Evolutionary conservation across 2,888 invertebrate species (phyloP).

Genomic region (Mystacides longicornis): DNA sequence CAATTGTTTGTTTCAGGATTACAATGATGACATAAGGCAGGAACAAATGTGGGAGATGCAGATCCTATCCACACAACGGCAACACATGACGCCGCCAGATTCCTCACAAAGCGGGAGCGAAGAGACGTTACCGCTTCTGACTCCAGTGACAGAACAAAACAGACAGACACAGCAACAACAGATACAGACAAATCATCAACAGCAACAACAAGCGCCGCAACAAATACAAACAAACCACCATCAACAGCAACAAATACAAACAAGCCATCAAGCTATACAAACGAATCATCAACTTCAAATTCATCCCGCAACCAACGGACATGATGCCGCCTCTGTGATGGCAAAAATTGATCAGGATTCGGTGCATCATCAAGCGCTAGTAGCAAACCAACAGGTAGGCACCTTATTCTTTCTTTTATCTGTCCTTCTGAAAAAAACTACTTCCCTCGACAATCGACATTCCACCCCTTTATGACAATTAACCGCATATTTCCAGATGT

Average conservation of each 20-base stretch:
- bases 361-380: constrained; percentile 28
- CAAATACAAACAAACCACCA: constrained; percentile 16
- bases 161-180: constrained; percentile 13
- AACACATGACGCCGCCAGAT: constrained; percentile 41
- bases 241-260: constrained; percentile 31
- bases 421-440: too few species aligned
- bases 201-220: constrained; percentile 12
- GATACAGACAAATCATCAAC: constrained; percentile 26
- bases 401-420: not conserved
- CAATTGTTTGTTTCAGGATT: constrained; percentile 56
- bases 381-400: constrained; percentile 19
- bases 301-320: constrained; percentile 35
- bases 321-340: constrained; percentile 31
- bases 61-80: constrained; percentile 58
- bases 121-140: constrained; percentile 37
- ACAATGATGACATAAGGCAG: constrained; percentile 85
- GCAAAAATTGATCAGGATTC: constrained; percentile 34
- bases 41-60: constrained; percentile 91
- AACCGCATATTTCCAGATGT: too few species aligned
- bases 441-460: too few species aligned
- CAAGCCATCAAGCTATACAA: constrained; percentile 7
- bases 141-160: constrained; percentile 4
- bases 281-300: constrained; percentile 29
- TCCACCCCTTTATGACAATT: too few species aligned
- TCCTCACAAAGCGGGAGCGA: constrained; percentile 45